phyloP scores from a whole-genome alignment of 2,797 vertebrate species.

The Acanthiza pusilla region DNA sequence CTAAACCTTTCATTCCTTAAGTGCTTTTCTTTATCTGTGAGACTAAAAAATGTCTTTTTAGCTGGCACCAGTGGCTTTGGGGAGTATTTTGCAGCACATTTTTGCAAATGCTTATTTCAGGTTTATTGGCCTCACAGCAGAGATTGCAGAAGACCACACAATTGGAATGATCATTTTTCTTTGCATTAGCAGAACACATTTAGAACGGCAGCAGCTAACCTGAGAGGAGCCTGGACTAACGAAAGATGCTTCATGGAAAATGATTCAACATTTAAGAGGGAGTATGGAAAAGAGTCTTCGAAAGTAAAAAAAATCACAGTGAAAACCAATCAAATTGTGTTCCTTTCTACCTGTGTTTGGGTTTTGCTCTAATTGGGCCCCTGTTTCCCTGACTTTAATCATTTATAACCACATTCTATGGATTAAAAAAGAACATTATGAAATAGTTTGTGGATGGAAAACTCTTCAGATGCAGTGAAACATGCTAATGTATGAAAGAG shows the following conservation, averaged over 20 bases:
- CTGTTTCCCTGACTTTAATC: background rate
- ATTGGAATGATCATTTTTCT: conserved; percentile 11
- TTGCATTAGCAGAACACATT: background rate
- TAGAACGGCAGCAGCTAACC: background rate
- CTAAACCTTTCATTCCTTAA: conserved; percentile 3
- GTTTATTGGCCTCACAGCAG: conserved; percentile 9
- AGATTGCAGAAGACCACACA: conserved; percentile 42
- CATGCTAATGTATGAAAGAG: background rate
- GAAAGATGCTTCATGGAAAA: background rate
- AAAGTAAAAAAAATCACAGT: background rate
- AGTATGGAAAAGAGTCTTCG: background rate
- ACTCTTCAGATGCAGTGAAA: background rate
- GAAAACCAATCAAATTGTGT: background rate
- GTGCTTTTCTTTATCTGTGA: conserved; percentile 27
- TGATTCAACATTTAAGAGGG: background rate
- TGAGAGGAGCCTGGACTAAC: background rate
- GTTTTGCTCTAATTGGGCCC: background rate
- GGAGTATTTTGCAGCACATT: conserved; percentile 10
- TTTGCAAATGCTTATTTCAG: conserved; percentile 5
- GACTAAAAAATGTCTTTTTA: conserved; percentile 18
- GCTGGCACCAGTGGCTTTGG: background rate
- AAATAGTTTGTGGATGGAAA: background rate
- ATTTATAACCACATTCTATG: background rate
- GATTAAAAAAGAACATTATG: background rate
- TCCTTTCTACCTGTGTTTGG: background rate